Base-by-base conservation (phyloP, 1,140 invertebrate genomes). In the Nixonia krombeini region DNA sequence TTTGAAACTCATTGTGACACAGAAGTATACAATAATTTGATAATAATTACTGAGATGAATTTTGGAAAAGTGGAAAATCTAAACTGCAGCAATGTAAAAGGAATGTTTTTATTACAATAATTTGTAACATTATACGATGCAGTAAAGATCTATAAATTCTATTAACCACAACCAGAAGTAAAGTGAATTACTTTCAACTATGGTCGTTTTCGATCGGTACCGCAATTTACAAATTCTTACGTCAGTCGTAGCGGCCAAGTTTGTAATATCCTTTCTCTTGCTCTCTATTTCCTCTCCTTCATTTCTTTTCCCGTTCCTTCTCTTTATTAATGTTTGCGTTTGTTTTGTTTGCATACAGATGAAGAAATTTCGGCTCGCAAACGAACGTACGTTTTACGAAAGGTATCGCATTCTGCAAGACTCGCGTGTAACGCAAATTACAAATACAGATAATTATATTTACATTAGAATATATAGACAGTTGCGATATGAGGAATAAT, bases 141-240 rank as follows among this genome's bases (percentile, higher is more conserved):
- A 78, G 80, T 81, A 81, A 79, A 82, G 72, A 78, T 82, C 72
- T 83, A 81, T 82, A 81, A 80, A 70, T 70, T 80, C 73, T 81
- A 80, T n/a, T 79, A 57, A 82, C 78, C 79, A 81, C 74, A 82
- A 81, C 80, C 81, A 72, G 73, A 74, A 76, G 78, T 76, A 76
- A 80, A 80, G 80, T 76, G 68, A 64, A 80, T 75, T 70, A 75
- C 44, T 47, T 70, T 66, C 52, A 68, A 50, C 41, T 75, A 73
- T 74, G 44, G 31, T 74, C 55, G n/a, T 73, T 49, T 56, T 55
- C 51, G 59, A 59, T 69, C 31, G 61, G 51, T 73, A 55, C 31
- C 37, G 38, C 69, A 51, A 66, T 70, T 65, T 69, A 62, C 61
- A 70, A 46, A 44, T 68, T 5, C 12, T 44, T 67, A 61, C 41